These are phyloP conservation scores for Pristionchus mayeri DNA, from an alignment of 2,888 invertebrate genomes.

Conservation along the genomic window DNA sequence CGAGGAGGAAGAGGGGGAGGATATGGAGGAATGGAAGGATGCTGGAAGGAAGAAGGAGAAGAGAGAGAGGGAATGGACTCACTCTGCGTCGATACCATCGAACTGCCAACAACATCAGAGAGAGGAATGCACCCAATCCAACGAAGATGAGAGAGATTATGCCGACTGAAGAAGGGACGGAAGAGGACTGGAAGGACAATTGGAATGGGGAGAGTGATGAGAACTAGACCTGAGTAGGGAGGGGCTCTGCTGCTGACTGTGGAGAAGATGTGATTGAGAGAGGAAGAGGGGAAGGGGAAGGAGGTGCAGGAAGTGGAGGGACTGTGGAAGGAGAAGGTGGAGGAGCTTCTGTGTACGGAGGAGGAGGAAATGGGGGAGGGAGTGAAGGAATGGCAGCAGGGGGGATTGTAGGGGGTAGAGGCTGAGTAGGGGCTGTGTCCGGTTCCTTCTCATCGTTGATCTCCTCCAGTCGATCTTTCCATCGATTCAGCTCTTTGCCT, in stretches of 20 bases:
- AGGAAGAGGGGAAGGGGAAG: no score
- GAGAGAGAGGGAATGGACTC: not conserved
- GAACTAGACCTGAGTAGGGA: no score
- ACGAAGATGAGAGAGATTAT: not conserved
- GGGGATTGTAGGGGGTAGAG: not conserved
- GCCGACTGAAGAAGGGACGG: not conserved
- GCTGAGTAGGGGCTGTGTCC: not conserved
- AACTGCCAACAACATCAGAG: not conserved
- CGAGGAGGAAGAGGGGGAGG: not conserved
- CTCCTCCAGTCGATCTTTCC: not conserved
- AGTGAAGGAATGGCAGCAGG: not conserved
- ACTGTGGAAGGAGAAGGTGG: not conserved
- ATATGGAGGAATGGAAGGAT: not conserved
- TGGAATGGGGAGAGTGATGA: no score
- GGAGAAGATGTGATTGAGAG: no score
- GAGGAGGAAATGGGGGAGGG: not conserved
- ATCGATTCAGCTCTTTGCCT: not conserved
- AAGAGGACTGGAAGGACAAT: not conserved
- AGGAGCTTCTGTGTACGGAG: not conserved
- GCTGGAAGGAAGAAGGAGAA: not conserved
- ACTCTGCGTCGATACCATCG: conserved; percentile 12
- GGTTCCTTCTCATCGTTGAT: not conserved
- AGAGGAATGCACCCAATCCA: not conserved
- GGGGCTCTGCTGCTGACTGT: no score
- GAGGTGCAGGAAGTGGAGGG: not conserved